phyloP scores from a whole-genome alignment of 2,113 vertebrate genomes.

The Gallinago paraguaiae region DNA sequence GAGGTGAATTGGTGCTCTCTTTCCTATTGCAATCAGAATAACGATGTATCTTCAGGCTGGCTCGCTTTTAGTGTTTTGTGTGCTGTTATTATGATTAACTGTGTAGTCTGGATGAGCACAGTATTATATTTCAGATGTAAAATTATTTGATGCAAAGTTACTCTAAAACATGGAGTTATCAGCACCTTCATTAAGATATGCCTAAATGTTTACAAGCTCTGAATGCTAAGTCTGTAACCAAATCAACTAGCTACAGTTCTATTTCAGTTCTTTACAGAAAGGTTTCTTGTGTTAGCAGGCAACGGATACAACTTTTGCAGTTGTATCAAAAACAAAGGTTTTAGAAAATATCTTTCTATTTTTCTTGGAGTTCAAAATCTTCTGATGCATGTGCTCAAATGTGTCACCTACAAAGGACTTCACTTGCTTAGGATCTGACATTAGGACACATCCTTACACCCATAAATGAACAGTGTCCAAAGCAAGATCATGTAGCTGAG shows the following conservation, averaged over 20 bases:
- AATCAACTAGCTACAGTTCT: neutral
- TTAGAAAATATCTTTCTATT: neutral
- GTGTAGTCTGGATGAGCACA: neutral
- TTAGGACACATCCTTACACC: neutral
- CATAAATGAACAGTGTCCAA: neutral
- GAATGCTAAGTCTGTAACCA: neutral
- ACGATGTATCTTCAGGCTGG: fast-evolving
- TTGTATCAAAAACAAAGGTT: neutral
- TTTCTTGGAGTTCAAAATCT: neutral
- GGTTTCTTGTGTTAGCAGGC: neutral
- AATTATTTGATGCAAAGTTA: neutral
- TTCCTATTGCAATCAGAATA: neutral
- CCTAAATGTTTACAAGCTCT: neutral
- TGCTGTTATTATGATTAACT: neutral
- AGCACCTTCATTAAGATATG: neutral
- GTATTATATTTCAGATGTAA: neutral
- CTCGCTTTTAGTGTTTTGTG: neutral
- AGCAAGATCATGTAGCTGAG: neutral
- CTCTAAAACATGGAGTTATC: neutral
- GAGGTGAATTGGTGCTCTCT: neutral
- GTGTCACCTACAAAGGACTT: neutral
- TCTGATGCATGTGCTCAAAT: neutral
- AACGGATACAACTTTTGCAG: neutral
- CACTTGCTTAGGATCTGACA: neutral
- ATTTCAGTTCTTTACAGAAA: neutral